phyloP scores from a whole-genome alignment of 2,113 vertebrate genomes.

The Cebus imitator region DNA sequence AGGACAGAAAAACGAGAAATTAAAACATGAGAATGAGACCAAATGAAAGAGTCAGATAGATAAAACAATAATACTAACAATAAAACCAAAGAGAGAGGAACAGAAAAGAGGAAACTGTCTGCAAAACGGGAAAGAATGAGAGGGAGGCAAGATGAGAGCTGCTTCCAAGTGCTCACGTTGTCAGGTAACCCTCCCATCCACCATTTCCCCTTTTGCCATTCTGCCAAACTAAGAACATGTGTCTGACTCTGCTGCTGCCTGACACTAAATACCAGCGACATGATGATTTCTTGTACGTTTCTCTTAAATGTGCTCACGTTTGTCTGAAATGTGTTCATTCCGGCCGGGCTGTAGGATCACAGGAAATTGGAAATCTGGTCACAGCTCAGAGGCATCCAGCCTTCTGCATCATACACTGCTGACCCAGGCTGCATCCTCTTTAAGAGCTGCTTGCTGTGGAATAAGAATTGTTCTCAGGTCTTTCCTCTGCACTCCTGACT shows the following conservation, averaged over 20 bases:
- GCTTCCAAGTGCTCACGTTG: fast-evolving
- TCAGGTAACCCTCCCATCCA: fast-evolving
- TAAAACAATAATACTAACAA: neutral
- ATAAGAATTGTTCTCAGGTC: neutral
- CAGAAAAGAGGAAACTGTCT: neutral
- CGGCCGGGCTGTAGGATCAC: fast-evolving
- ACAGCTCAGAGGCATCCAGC: neutral
- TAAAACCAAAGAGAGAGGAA: neutral
- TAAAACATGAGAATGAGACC: neutral
- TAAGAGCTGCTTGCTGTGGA: neutral
- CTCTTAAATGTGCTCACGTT: neutral
- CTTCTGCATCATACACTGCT: neutral
- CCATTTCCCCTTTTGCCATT: neutral
- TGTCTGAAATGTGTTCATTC: neutral
- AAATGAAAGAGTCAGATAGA: neutral
- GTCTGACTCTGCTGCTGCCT: neutral
- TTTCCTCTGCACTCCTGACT: neutral
- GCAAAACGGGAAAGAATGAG: neutral
- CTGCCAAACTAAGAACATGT: neutral
- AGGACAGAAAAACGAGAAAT: neutral
- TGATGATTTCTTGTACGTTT: neutral
- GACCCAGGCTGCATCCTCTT: neutral
- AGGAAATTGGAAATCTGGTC: neutral
- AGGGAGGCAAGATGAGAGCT: neutral
- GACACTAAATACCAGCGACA: neutral